Percentiles rank a stretch among this genome's conserved stretches.
phyloP scores from a whole-genome alignment of 2,113 vertebrate genomes.

The Lepisosteus osseus region DNA sequence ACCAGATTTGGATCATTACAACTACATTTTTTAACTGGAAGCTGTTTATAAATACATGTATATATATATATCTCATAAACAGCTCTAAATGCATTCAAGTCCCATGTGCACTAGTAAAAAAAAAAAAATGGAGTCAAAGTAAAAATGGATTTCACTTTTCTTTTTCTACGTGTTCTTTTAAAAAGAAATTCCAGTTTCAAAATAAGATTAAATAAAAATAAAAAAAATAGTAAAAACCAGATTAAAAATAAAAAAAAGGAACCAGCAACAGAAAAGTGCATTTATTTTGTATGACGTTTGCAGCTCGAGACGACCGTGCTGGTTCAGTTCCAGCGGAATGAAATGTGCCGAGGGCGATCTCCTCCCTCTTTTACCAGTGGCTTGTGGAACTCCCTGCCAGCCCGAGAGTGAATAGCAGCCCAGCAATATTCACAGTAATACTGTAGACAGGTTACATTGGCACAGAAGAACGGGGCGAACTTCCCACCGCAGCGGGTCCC shows the following conservation, averaged over 20 bases:
- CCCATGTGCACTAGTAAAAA: conserved; percentile 69
- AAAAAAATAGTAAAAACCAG: conserved; percentile 60
- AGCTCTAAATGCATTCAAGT: conserved; percentile 69
- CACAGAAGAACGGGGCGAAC: conserved; percentile 98
- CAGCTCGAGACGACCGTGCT: conserved; percentile 63
- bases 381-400: conserved; percentile 98
- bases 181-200: conserved; percentile 63
- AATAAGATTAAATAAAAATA: conserved; percentile 52
- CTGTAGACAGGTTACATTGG: conserved; percentile 99
- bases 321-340: conserved; percentile 98
- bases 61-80: neutral
- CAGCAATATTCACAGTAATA: conserved; percentile 99
- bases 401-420: conserved; percentile 97
- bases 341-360: conserved; percentile 97
- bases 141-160: conserved; percentile 64
- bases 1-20: neutral
- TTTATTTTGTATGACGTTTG: conserved; percentile 80
- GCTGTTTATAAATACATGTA: neutral
- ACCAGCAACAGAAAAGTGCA: conserved; percentile 96
- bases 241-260: conserved; percentile 76
- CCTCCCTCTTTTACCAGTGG: conserved; percentile 98
- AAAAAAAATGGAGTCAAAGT: conserved; percentile 55
- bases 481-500: conserved; percentile 97
- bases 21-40: conserved; percentile 25
- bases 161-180: conserved; percentile 55